Conservation (phyloP, 2,113 vertebrate genomes). For the Vulpes vulpes region DNA sequence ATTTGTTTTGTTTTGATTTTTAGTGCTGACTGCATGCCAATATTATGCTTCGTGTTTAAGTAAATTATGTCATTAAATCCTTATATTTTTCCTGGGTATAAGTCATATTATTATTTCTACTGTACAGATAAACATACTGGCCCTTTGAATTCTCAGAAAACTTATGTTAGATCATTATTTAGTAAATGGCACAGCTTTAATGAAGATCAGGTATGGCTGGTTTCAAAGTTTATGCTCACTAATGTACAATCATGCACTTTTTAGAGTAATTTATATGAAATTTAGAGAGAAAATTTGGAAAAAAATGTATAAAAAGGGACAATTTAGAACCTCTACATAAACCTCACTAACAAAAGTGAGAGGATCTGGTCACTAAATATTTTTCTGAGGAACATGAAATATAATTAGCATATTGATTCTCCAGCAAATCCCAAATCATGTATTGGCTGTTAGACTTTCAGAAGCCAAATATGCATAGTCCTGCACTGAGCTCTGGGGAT, state of each 20-base stretch:
- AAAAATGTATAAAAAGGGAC: not conserved
- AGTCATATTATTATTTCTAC: not conserved
- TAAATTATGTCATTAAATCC: not conserved
- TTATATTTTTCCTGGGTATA: not conserved
- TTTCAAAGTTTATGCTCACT: not conserved
- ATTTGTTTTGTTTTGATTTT: not conserved
- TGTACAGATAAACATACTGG: not conserved
- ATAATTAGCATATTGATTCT: not conserved
- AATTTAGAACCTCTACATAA: not conserved
- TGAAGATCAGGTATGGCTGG: not conserved
- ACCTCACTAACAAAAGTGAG: not conserved
- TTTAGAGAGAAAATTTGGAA: not conserved
- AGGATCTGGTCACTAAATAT: not conserved
- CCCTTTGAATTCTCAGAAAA: not conserved
- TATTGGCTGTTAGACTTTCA: not conserved
- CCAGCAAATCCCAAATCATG: not conserved
- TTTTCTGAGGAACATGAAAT: not conserved
- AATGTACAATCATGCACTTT: not conserved
- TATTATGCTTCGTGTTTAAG: not conserved
- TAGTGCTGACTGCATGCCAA: not conserved
- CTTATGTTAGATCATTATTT: slow-evolving; percentile 42
- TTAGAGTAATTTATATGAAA: not conserved
- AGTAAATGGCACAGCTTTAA: not conserved
- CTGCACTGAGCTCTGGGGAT: rapidly evolving
- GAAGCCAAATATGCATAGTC: not conserved